Conservation (phyloP, 2,797 vertebrate genomes). For the Myiotriccus ornatus region DNA sequence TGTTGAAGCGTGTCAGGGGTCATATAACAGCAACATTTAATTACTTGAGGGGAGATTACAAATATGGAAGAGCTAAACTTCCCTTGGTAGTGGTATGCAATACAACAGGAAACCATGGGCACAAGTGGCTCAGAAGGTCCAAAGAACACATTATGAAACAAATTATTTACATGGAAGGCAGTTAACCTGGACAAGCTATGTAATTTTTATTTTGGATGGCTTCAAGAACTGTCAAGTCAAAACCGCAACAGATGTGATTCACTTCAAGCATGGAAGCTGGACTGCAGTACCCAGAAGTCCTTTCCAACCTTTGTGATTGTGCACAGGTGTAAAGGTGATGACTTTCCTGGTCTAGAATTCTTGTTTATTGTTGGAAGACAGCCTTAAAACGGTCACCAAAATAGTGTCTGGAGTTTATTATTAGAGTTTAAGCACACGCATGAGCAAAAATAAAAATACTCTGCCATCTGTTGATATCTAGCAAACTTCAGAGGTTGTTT, state of each 20-base stretch:
- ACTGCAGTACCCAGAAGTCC: background rate
- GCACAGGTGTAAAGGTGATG: background rate
- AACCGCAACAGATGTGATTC: background rate
- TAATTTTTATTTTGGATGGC: background rate
- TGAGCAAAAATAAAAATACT: background rate
- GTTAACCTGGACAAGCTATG: background rate
- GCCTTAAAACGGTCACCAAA: background rate
- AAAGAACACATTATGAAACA: background rate
- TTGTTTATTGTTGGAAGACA: background rate
- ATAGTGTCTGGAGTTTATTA: background rate
- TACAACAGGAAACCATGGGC: background rate
- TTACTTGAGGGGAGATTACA: background rate
- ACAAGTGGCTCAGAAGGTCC: background rate
- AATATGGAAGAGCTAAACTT: background rate
- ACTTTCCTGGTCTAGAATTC: background rate
- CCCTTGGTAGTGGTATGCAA: too few species aligned
- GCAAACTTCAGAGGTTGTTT: background rate
- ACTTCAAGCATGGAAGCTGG: background rate
- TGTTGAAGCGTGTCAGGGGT: background rate
- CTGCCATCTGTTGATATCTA: background rate
- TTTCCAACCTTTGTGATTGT: background rate
- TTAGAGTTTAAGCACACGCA: background rate
- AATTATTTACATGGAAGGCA: background rate
- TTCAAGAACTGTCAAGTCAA: background rate
- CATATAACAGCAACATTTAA: background rate